Percentiles rank a stretch among this genome's conserved stretches.
These are phyloP conservation scores for Drosophila sordidula DNA, from an alignment of 2,888 invertebrate genomes.

Conservation along the genomic window DNA sequence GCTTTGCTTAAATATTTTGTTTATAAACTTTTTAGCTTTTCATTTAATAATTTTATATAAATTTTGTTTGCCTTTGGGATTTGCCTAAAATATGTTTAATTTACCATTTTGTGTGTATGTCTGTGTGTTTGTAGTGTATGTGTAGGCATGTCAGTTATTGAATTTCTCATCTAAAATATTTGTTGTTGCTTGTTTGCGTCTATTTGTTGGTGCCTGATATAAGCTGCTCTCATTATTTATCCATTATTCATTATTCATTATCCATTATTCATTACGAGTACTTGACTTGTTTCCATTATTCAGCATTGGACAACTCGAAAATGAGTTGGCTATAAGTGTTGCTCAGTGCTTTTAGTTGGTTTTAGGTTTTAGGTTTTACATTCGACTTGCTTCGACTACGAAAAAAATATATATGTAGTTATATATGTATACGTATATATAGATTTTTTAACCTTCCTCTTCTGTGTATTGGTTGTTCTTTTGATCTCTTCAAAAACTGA, in stretches of 20 bases:
- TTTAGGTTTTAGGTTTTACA: constrained; percentile 43
- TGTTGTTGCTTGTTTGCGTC: constrained; percentile 50
- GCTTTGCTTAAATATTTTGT: constrained; percentile 80
- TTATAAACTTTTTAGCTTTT: constrained; percentile 60
- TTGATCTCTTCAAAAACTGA: constrained; percentile 21
- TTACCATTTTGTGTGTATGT: constrained; percentile 48
- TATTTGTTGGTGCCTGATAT: constrained; percentile 67
- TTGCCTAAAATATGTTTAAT: constrained; percentile 82
- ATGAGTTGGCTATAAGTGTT: constrained; percentile 64
- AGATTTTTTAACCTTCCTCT: constrained; percentile 58
- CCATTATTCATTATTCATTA: constrained; percentile 37
- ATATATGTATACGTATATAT: constrained; percentile 23
- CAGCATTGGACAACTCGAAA: constrained; percentile 74
- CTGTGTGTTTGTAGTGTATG: constrained; percentile 41
- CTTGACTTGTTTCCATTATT: constrained; percentile 60
- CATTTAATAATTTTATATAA: constrained; percentile 62
- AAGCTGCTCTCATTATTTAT: constrained; percentile 56
- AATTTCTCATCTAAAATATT: constrained; percentile 61
- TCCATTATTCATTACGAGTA: constrained; percentile 41
- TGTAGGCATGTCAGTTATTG: constrained; percentile 32
- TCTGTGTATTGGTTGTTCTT: constrained; percentile 16
- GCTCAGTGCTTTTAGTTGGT: constrained; percentile 63
- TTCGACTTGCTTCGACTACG: constrained; percentile 47
- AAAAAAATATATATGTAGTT: constrained; percentile 41
- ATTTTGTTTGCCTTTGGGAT: constrained; percentile 68